phyloP scores from a whole-genome alignment of 2,113 vertebrate species.

The Python bivittatus region DNA sequence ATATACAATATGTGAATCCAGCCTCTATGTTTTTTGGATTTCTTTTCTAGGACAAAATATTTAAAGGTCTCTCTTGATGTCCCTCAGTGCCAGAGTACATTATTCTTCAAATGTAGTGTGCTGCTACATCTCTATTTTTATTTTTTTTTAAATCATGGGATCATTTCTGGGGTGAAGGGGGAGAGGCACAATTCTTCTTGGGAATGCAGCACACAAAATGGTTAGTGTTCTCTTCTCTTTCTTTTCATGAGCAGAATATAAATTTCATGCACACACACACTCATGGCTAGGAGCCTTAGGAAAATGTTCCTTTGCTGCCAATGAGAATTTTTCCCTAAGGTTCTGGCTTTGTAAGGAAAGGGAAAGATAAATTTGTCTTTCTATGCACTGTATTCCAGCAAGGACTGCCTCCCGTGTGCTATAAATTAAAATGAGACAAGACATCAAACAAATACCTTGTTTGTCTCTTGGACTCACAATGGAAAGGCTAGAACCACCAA shows the following conservation, averaged over 20 bases:
- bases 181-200: background rate
- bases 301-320: background rate
- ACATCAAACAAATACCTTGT: background rate
- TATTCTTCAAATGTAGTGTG: background rate
- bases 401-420: background rate
- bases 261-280: background rate
- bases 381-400: background rate
- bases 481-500: background rate
- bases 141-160: background rate
- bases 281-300: background rate
- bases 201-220: background rate
- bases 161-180: background rate
- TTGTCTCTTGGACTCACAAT: background rate
- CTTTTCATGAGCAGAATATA: background rate
- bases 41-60: background rate
- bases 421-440: background rate
- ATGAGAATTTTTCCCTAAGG: background rate
- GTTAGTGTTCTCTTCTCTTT: background rate
- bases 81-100: background rate
- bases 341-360: background rate
- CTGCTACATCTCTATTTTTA: background rate
- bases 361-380: background rate
- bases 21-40: background rate
- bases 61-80: background rate
- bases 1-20: background rate